Conservation (phyloP, 1,140 invertebrate genomes). For the Octopus sinensis region DNA sequence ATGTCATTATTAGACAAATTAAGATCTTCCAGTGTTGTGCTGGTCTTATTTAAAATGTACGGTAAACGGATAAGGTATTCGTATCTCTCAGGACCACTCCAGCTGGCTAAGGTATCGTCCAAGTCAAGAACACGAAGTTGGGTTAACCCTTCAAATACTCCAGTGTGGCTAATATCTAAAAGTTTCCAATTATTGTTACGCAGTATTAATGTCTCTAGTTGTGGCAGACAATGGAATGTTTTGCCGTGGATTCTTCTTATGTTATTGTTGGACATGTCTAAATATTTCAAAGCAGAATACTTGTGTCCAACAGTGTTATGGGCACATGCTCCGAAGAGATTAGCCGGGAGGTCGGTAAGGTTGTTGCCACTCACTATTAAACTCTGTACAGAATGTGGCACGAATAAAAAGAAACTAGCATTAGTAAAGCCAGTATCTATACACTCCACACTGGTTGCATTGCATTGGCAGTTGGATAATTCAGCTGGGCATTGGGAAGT, state of each 20-base stretch:
- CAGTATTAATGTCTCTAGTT: conserved; percentile 23
- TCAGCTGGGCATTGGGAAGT: neutral
- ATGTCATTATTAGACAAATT: conserved; percentile 27
- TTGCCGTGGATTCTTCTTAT: conserved; percentile 26
- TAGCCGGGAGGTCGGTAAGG: conserved; percentile 18
- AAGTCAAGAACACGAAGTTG: conserved; percentile 19
- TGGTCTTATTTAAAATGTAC: conserved; percentile 20
- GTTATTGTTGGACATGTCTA: conserved; percentile 30
- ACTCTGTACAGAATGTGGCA: conserved; percentile 16
- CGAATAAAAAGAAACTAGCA: conserved; percentile 13
- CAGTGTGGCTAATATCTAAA: conserved; percentile 11
- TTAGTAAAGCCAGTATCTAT: neutral
- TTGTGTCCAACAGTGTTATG: neutral
- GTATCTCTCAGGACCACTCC: neutral
- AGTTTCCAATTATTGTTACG: conserved; percentile 27
- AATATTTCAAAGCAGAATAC: conserved; percentile 10
- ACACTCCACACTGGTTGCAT: neutral
- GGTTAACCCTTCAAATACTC: conserved; percentile 18
- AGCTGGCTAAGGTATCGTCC: conserved; percentile 21
- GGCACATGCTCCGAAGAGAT: conserved; percentile 22
- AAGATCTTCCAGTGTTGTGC: conserved; percentile 19
- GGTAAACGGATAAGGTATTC: conserved; percentile 19
- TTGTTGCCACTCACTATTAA: conserved; percentile 22
- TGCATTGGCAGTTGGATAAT: neutral
- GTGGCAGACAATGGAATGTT: conserved; percentile 23